Evolutionary conservation across 1,140 invertebrate genomes (phyloP).

Genomic region (Drosophila persimilis): DNA sequence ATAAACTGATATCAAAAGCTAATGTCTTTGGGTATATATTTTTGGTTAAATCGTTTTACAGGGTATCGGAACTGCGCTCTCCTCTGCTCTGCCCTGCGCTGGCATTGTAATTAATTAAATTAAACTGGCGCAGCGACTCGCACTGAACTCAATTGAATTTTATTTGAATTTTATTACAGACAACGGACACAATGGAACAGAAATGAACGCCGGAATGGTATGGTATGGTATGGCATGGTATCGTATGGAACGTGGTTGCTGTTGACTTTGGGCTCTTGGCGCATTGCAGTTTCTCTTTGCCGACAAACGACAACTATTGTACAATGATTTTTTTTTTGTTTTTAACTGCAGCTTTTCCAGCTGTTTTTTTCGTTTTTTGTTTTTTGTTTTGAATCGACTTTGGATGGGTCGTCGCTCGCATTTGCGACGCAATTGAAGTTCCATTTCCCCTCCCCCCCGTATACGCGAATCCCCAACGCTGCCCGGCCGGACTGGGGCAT

Average conservation of each 20-base stretch:
- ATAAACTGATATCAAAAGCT: too few species aligned
- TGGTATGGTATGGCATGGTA: not conserved
- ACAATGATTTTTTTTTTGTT: constrained; percentile 10
- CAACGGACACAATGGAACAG: constrained; percentile 29
- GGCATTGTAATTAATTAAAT: constrained; percentile 76
- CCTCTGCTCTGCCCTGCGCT: not conserved
- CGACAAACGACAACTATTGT: not conserved
- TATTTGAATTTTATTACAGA: constrained; percentile 80
- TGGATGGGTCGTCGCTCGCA: constrained; percentile 32
- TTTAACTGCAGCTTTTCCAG: constrained; percentile 46
- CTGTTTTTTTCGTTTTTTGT: constrained; percentile 27
- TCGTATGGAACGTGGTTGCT: not conserved
- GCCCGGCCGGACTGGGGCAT: constrained; percentile 16
- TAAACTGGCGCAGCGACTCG: constrained; percentile 71
- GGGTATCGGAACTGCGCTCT: constrained; percentile 1
- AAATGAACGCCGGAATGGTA: not conserved
- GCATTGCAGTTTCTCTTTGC: constrained; percentile 45
- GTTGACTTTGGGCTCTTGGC: constrained; percentile 27
- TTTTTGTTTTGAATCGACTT: constrained; percentile 45
- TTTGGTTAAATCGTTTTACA: not conserved
- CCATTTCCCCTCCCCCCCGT: constrained; percentile 6
- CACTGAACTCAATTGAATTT: constrained; percentile 78
- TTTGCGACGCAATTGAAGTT: constrained; percentile 72
- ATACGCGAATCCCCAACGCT: not conserved
- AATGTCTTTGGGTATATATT: too few species aligned